A percentile compares a stretch with the other conserved stretches of the same genome.
Conservation (phyloP, 2,797 vertebrate species). For the Microchirus variegatus region DNA sequence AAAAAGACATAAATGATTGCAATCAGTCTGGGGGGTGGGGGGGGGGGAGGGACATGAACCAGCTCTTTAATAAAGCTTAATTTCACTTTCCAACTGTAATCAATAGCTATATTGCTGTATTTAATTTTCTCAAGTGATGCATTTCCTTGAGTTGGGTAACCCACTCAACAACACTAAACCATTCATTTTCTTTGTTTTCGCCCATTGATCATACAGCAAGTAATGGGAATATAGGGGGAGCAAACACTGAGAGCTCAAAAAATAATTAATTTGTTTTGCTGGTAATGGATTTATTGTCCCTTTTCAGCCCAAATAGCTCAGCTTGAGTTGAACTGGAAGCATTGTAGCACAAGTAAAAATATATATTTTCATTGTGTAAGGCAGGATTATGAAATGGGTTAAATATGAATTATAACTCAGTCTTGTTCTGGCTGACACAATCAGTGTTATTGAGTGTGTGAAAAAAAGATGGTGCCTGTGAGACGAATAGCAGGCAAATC, state of each 20-base stretch:
- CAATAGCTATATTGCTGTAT: slow-evolving; percentile 47
- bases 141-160: slow-evolving; percentile 54
- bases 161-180: slow-evolving; percentile 35
- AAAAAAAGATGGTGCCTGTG: slow-evolving; percentile 15
- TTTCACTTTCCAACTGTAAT: slow-evolving; percentile 23
- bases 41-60: slow-evolving; percentile 16
- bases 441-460: slow-evolving; percentile 49
- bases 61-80: slow-evolving; percentile 16
- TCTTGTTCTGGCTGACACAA: slow-evolving; percentile 43
- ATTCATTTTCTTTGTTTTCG: slow-evolving; percentile 64
- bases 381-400: slow-evolving; percentile 53
- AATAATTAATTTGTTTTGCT: slow-evolving; percentile 51
- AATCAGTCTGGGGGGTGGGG: slow-evolving; percentile 33
- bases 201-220: slow-evolving; percentile 52
- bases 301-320: slow-evolving; percentile 45
- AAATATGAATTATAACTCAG: slow-evolving; percentile 58
- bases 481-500: slow-evolving; percentile 56
- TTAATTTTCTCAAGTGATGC: slow-evolving; percentile 55
- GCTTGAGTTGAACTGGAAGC: neutral
- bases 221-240: slow-evolving; percentile 27
- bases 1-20: slow-evolving; percentile 22
- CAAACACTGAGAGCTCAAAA: slow-evolving; percentile 27
- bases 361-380: slow-evolving; percentile 59
- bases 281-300: slow-evolving; percentile 39
- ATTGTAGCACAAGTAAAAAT: slow-evolving; percentile 24